phyloP scores from a whole-genome alignment of 2,888 invertebrate species.

The Harpalus rufipes region DNA sequence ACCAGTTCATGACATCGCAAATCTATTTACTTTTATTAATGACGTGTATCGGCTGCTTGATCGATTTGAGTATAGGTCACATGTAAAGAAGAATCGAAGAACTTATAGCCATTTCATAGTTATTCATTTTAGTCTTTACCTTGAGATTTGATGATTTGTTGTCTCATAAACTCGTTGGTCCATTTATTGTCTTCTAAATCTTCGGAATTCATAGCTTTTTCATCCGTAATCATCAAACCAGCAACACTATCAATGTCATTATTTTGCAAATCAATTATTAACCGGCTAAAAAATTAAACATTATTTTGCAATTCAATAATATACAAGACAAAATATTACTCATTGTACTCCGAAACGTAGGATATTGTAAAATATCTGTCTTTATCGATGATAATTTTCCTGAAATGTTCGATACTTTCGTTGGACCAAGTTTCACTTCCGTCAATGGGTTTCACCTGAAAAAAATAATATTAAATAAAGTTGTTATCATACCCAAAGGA shows the following conservation, averaged over 20 bases:
- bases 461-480: not conserved
- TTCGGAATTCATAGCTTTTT: conserved; percentile 28
- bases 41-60: no score
- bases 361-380: conserved; percentile 48
- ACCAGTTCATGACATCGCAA: no score
- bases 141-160: conserved; percentile 61
- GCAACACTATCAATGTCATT: conserved; percentile 49
- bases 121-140: conserved; percentile 13
- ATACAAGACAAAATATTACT: not conserved
- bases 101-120: no score
- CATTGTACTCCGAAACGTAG: conserved; percentile 6
- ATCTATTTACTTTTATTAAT: no score
- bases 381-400: conserved; percentile 2
- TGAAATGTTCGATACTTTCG: conserved; percentile 32
- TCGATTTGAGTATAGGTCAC: no score
- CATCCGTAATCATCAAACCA: conserved; percentile 31
- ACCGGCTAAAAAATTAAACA: conserved; percentile 22
- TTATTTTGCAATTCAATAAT: not conserved
- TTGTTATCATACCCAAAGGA: not conserved
- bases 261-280: conserved; percentile 55
- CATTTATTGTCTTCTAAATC: conserved; percentile 17
- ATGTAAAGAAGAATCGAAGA: no score
- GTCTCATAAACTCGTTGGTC: conserved; percentile 54
- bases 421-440: conserved; percentile 20
- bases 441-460: conserved; percentile 40